A percentile compares a stretch with the other conserved stretches of the same genome.
Evolutionary conservation across 2,888 invertebrate genomes (phyloP).

Genomic region (Caenorhabditis plicata): DNA sequence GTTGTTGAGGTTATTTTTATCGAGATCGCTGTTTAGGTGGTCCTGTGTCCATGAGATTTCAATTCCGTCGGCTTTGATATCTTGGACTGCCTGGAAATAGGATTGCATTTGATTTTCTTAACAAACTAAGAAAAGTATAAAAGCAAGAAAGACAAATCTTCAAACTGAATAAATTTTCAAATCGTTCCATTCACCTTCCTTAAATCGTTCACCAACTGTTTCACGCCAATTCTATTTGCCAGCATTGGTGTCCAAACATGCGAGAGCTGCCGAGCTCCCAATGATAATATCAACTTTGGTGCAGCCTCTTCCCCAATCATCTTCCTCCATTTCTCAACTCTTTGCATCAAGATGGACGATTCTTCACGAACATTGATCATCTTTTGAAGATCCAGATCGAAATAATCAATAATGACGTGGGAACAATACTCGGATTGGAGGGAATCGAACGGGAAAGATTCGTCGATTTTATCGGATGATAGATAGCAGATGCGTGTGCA

Average conservation of each 20-base stretch:
- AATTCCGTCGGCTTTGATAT: constrained; percentile 17
- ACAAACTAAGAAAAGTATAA: too few relatives aligned
- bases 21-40: constrained; percentile 16
- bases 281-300: constrained; percentile 15
- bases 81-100: constrained; percentile 2
- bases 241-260: constrained; percentile 14
- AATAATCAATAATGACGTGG: constrained; percentile 19
- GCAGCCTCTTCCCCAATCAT: constrained; percentile 10
- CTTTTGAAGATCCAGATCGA: constrained; percentile 13
- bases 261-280: constrained; percentile 11
- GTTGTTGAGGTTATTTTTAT: constrained; percentile 21
- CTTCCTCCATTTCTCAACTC: constrained; percentile 13
- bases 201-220: constrained; percentile 13
- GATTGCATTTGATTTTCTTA: too few relatives aligned
- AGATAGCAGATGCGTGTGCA: constrained; percentile 27
- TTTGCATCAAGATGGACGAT: constrained; percentile 4
- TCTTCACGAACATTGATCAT: neutral
- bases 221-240: constrained; percentile 13
- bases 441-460: constrained; percentile 21
- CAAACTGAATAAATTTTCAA: too few relatives aligned
- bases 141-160: too few relatives aligned
- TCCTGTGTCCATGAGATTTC: constrained; percentile 37
- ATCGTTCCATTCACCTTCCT: neutral
- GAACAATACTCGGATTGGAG: constrained; percentile 21
- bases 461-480: constrained; percentile 8